Conservation (phyloP, 2,888 invertebrate species). For the Escarpia spicata region DNA sequence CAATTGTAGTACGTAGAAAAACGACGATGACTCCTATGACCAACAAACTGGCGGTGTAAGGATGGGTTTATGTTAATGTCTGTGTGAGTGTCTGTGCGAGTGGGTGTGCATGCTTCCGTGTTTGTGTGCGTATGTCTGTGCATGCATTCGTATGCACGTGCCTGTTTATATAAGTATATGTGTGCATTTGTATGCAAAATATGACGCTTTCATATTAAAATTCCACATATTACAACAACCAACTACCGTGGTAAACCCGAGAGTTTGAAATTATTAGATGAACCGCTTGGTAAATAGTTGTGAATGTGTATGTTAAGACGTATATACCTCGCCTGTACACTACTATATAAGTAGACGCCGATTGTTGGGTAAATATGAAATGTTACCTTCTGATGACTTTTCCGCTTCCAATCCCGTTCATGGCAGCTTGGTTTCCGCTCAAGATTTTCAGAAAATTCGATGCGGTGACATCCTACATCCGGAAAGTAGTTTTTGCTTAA, state of each 20-base stretch:
- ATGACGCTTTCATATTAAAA: not conserved
- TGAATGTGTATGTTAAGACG: not conserved
- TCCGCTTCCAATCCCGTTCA: conserved; percentile 8
- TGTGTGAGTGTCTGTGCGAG: too few relatives aligned
- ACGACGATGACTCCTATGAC: too few relatives aligned
- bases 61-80: too few relatives aligned
- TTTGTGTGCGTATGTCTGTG: not conserved
- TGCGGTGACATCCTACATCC: not conserved
- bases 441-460: not conserved
- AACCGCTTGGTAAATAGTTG: too few relatives aligned
- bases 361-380: conserved; percentile 39
- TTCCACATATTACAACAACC: too few relatives aligned
- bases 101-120: too few relatives aligned
- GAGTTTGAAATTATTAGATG: too few relatives aligned
- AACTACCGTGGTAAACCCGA: too few relatives aligned
- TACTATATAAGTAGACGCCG: not conserved
- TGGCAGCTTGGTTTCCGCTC: not conserved
- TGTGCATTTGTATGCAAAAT: not conserved
- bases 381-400: conserved; percentile 32
- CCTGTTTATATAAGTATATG: not conserved
- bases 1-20: too few relatives aligned
- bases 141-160: not conserved
- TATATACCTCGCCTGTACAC: not conserved
- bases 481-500: too few relatives aligned
- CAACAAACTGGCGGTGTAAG: too few relatives aligned